Evolutionary conservation across 2,113 vertebrate species (phyloP).

Genomic region (Microcebus jonahi): DNA sequence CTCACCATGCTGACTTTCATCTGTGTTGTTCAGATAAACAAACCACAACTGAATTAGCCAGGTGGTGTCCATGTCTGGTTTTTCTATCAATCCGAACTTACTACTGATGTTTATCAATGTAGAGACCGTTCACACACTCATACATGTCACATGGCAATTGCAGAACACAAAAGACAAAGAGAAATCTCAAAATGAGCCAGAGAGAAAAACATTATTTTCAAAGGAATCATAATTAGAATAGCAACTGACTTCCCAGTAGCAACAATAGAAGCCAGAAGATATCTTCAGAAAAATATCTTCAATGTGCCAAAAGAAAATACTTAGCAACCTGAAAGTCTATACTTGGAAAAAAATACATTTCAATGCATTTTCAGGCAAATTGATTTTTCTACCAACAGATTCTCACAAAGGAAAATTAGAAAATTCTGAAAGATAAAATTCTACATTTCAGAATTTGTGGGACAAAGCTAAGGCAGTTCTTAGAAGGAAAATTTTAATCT

Average conservation of each 20-base stretch:
- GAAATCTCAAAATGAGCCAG: neutral
- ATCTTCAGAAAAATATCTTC: neutral
- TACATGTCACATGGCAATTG: neutral
- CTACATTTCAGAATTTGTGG: neutral
- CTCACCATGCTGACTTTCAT: neutral
- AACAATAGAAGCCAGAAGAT: neutral
- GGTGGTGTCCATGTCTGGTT: no score
- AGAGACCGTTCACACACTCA: no score
- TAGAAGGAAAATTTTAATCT: neutral
- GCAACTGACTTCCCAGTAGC: neutral
- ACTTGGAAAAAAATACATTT: neutral
- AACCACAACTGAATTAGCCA: neutral
- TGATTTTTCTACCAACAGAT: neutral
- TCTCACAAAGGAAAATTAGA: slow-evolving; percentile 10
- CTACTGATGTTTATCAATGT: neutral
- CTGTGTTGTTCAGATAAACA: neutral
- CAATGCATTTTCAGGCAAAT: neutral
- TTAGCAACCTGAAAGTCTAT: neutral
- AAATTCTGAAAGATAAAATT: slow-evolving; percentile 27
- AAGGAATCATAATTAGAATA: neutral
- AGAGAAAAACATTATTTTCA: neutral
- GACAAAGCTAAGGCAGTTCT: neutral
- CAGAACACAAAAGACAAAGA: slow-evolving; percentile 34
- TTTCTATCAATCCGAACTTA: neutral
- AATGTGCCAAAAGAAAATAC: neutral